Percentiles rank a stretch among this genome's conserved stretches.
Evolutionary conservation across 1,140 invertebrate genomes (phyloP).

Genomic region (Drosophila prosaltans): DNA sequence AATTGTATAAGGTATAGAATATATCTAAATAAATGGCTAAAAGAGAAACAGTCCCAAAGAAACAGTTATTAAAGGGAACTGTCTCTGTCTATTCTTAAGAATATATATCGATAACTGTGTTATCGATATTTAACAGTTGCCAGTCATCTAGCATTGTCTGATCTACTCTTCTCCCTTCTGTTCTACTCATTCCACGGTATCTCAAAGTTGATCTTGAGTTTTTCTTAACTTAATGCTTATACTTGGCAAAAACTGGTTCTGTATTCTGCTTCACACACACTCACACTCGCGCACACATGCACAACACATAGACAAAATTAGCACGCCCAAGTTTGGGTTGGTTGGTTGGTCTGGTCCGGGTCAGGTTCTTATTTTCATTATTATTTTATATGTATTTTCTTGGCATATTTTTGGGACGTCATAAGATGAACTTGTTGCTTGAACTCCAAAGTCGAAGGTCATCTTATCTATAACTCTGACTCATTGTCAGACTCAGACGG

Average conservation of each 20-base stretch:
- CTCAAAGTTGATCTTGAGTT: background rate
- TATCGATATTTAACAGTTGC: background rate
- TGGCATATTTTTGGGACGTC: conserved; percentile 38
- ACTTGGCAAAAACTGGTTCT: conserved; percentile 51
- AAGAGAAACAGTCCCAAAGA: too few relatives aligned
- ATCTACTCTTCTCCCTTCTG: background rate
- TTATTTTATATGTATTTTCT: background rate
- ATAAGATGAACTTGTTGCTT: conserved; percentile 68
- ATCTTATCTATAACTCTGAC: background rate
- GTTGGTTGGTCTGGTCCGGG: conserved; percentile 1
- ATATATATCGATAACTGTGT: background rate
- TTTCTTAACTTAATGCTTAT: conserved; percentile 10
- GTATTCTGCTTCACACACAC: conserved; percentile 14
- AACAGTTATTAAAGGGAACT: too few relatives aligned
- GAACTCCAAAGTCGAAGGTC: conserved; percentile 61
- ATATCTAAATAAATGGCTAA: too few relatives aligned
- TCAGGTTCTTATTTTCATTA: conserved; percentile 20
- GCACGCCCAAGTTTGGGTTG: conserved; percentile 14
- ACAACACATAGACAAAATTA: conserved; percentile 21
- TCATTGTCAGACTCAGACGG: background rate
- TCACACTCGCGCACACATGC: background rate
- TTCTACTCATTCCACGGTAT: background rate
- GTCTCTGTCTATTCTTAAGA: too few relatives aligned
- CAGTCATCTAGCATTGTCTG: too few relatives aligned
- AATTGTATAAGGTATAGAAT: too few relatives aligned